Conservation (phyloP, 2,888 invertebrate genomes). For the Theodoxus fluviatilis region DNA sequence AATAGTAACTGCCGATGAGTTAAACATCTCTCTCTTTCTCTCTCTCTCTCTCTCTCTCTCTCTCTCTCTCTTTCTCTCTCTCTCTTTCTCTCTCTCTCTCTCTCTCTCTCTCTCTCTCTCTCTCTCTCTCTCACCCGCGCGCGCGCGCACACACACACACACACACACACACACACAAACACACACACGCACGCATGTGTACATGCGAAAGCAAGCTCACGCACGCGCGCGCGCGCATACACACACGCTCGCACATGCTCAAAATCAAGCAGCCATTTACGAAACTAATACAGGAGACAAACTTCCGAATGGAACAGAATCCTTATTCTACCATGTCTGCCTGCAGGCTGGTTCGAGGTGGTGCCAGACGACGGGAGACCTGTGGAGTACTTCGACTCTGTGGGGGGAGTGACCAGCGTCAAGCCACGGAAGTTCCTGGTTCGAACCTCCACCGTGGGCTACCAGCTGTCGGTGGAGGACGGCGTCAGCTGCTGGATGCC, state of each 20-base stretch:
- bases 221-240: no score
- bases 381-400: conserved; percentile 58
- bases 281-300: no score
- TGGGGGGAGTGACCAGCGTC: conserved; percentile 51
- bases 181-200: neutral
- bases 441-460: conserved; percentile 53
- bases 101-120: conserved; percentile 17
- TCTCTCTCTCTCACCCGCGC: neutral
- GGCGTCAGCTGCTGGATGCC: conserved; percentile 50
- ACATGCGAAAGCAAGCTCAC: no score
- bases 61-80: conserved; percentile 14
- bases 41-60: neutral
- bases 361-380: conserved; percentile 56
- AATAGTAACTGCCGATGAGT: no score
- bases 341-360: conserved; percentile 58
- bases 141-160: neutral
- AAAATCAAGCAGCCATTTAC: no score
- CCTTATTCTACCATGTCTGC: neutral
- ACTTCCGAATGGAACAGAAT: neutral
- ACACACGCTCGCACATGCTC: no score
- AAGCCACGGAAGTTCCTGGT: conserved; percentile 53
- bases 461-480: conserved; percentile 49
- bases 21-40: neutral
- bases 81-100: conserved; percentile 1
- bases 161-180: neutral